A percentile compares a stretch with the other conserved stretches of the same genome.
These are phyloP conservation scores for Venusia cambrica DNA, from an alignment of 2,888 invertebrate species.

Conservation along the genomic window DNA sequence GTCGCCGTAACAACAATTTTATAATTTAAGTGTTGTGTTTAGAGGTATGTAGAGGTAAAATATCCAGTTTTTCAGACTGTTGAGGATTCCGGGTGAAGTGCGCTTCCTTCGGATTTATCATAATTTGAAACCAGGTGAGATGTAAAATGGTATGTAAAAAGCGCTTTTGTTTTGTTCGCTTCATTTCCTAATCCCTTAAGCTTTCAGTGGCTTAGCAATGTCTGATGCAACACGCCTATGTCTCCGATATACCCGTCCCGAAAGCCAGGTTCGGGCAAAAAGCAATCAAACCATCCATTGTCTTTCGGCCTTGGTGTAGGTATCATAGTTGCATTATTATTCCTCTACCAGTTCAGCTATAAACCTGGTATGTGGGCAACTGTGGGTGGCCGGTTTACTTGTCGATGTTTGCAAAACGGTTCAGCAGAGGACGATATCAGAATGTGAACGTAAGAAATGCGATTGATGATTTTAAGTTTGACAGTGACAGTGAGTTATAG, in stretches of 20 bases:
- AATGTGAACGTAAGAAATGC: conserved; percentile 52
- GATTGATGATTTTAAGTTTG: conserved; percentile 24
- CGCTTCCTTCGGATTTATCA: too few species aligned
- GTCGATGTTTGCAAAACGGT: conserved; percentile 49
- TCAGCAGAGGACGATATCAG: conserved; percentile 39
- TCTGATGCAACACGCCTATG: conserved; percentile 20
- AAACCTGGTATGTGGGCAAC: conserved; percentile 54
- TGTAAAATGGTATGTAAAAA: too few species aligned
- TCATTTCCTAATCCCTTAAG: too few species aligned
- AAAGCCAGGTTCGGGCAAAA: conserved; percentile 45
- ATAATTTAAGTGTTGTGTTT: too few species aligned
- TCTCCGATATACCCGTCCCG: conserved; percentile 14
- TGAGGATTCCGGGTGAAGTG: too few species aligned
- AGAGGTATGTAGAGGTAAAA: too few species aligned
- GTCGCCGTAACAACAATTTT: too few species aligned
- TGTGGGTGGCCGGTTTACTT: conserved; percentile 60
- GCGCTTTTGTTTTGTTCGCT: too few species aligned
- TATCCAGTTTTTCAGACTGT: too few species aligned
- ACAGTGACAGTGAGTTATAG: conserved; percentile 12
- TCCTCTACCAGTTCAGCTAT: conserved; percentile 46
- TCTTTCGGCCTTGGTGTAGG: conserved; percentile 53
- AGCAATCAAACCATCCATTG: conserved; percentile 62
- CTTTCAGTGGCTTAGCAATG: too few species aligned
- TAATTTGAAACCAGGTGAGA: too few species aligned
- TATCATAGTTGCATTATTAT: conserved; percentile 59